Evolutionary conservation across 2,113 vertebrate species (phyloP), one percentile per base, ranked within the genome.

Genomic region (Andinoacara biseriatus): DNA sequence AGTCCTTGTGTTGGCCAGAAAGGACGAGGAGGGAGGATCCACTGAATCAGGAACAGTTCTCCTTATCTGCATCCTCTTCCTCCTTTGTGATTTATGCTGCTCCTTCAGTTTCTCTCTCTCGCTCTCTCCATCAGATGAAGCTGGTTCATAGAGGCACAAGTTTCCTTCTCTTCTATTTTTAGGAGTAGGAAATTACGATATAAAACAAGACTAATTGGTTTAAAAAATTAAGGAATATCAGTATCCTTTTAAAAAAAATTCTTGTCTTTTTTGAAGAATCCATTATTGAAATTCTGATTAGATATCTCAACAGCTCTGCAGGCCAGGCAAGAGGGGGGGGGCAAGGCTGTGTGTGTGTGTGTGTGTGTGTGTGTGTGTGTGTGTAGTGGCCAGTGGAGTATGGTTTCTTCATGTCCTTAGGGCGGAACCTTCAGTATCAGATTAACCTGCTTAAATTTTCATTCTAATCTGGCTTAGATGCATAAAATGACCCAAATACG

Each of bases 1-100:
- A 89, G 86, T 90, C 83, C 83, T 63, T 29, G 77, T 49, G 61
- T 84, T 24, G 52, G 65, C 72, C 57, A 22, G 77, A 17, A 52
- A 76, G 87, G 82, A 84, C 77, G 33, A 80, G 46, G 58, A 78
- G 65, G 22, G 46, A 80, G 67, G 83, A 58, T 62, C 54, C 31
- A 46, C 57, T 72, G 46, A 72, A 54, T 20, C 31, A 54, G 57
- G 74, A 83, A 35, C 54, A 33, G 10, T 69, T 77, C 59, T 74
- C 59, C 63, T 86, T 58, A 58, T 81, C 62, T 81, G 31, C 67
- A 33, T 81, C 67, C 60, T 84, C 38, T 76, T 87, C 63, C 49
- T 78, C 15, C 62, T 31, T 65, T 10, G 76, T 72, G 46, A 56
- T 82, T 77, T 58, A 62, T 13, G 57, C 67, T 26, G 60, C 26